Percentiles rank a stretch among this genome's conserved stretches.
Evolutionary conservation across 1,140 invertebrate species (phyloP).

Genomic region (Cydia fagiglandana): DNA sequence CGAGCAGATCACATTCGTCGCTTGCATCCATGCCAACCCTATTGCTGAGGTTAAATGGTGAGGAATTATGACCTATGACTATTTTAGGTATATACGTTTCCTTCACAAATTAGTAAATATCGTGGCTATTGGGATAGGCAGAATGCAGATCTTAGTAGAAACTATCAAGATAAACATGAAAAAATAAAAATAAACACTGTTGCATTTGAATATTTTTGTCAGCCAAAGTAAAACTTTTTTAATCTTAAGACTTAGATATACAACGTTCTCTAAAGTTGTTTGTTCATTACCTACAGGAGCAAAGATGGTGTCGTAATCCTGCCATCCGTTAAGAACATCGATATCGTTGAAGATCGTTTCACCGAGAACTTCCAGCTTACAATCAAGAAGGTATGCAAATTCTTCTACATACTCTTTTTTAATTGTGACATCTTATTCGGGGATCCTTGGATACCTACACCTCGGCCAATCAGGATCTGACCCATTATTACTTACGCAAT

Average conservation of each 20-base stretch:
- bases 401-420: background rate
- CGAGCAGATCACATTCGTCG: conserved; percentile 85
- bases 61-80: conserved; percentile 33
- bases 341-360: conserved; percentile 82
- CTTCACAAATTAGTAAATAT: no score
- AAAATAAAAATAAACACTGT: no score
- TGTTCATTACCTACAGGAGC: conserved; percentile 73
- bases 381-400: conserved; percentile 81
- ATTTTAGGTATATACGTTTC: background rate
- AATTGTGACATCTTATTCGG: no score
- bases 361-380: conserved; percentile 84
- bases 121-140: no score
- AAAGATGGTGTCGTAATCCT: conserved; percentile 83
- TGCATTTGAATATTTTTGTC: no score
- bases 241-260: background rate
- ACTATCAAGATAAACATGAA: no score
- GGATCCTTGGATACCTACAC: no score
- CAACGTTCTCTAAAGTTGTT: background rate
- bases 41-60: conserved; percentile 88
- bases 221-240: no score
- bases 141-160: no score
- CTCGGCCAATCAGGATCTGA: no score
- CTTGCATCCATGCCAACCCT: conserved; percentile 87
- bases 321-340: conserved; percentile 77
- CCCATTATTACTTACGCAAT: no score